Evolutionary conservation across 1,140 invertebrate genomes (phyloP).

Genomic region (Caenorhabditis elegans): WBcel235 BX284605.5:6679001-6679500

Average conservation of each 20-base stretch:
- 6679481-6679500: neutral
- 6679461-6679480: conserved; percentile 32
- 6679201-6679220: neutral
- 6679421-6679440: conserved; percentile 24
- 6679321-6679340: conserved; percentile 20
- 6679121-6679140: neutral
- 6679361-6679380: neutral
- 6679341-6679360: neutral
- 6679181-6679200: neutral
- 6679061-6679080: too few species aligned
- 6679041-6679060: neutral
- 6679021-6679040: neutral
- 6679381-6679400: neutral
- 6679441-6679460: neutral
- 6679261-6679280: too few species aligned
- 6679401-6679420: neutral
- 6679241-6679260: too few species aligned
- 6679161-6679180: conserved; percentile 31
- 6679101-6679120: neutral
- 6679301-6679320: neutral
- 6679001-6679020: neutral
- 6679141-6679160: conserved; percentile 2
- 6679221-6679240: neutral
- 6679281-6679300: too few species aligned
- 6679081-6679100: too few species aligned